Conservation (phyloP, 2,888 invertebrate genomes). For the Hesperia comma region DNA sequence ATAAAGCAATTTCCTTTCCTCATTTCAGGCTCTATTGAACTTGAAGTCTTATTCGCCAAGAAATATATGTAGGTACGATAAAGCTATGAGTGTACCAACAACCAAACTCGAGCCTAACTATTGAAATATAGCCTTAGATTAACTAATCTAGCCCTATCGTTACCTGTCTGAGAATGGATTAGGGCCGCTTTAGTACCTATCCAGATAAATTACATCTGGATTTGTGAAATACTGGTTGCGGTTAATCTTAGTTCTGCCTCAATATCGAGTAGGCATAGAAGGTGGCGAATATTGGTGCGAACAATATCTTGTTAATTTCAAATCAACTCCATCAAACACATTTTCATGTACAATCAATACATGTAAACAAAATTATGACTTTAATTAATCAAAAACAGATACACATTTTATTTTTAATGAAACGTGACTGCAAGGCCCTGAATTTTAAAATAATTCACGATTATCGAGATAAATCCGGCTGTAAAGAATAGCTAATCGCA, state of each 20-base stretch:
- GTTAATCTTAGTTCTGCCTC: background rate
- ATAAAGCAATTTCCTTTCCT: too few relatives aligned
- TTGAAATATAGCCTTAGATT: conserved; percentile 2
- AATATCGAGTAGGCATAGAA: background rate
- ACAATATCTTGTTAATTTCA: background rate
- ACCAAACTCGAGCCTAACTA: background rate
- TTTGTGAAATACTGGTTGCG: conserved; percentile 8
- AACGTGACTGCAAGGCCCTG: too few relatives aligned
- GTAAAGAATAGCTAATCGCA: too few relatives aligned
- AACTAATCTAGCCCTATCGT: conserved; percentile 13
- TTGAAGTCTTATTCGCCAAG: background rate
- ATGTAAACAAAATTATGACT: too few relatives aligned
- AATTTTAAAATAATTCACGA: too few relatives aligned
- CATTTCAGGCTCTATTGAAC: too few relatives aligned
- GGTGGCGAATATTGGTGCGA: background rate
- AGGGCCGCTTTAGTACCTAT: conserved; percentile 12
- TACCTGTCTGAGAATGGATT: conserved; percentile 5
- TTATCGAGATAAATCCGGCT: too few relatives aligned
- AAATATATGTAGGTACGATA: background rate
- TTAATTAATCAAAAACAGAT: too few relatives aligned
- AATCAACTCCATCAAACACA: too few relatives aligned
- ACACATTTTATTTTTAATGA: too few relatives aligned
- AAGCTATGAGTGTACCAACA: background rate
- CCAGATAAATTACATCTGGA: conserved; percentile 12
- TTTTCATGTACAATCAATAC: too few relatives aligned